These are phyloP conservation scores for Eupithecia pulchellata DNA, from an alignment of 2,888 invertebrate species.

Conservation along the genomic window DNA sequence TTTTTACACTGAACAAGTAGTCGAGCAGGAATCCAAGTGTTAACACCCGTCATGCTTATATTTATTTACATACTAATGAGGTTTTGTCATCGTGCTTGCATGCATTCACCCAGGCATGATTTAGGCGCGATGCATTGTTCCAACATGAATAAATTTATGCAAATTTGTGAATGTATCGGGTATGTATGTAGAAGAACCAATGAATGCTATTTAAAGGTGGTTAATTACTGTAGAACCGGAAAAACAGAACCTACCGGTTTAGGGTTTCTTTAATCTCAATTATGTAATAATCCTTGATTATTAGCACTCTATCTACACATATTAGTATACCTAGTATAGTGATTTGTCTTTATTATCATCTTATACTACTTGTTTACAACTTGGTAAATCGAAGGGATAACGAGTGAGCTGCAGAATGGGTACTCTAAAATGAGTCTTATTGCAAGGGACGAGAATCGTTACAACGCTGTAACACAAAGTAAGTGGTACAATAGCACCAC, in stretches of 20 bases:
- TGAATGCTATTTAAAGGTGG: neutral
- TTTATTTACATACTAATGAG: neutral
- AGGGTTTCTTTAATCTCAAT: neutral
- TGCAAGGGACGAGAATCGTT: too few species aligned
- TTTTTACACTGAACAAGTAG: too few species aligned
- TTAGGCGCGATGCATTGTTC: neutral
- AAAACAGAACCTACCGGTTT: too few species aligned
- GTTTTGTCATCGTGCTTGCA: neutral
- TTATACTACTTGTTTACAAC: too few species aligned
- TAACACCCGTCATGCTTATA: neutral
- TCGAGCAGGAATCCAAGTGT: neutral
- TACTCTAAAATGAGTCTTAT: too few species aligned
- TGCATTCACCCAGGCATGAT: neutral
- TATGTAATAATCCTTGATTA: neutral
- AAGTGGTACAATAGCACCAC: too few species aligned
- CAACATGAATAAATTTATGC: neutral
- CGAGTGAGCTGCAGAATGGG: too few species aligned
- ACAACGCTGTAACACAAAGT: too few species aligned
- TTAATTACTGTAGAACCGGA: neutral
- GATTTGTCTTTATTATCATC: too few species aligned
- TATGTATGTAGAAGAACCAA: neutral
- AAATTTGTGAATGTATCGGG: neutral
- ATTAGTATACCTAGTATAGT: too few species aligned
- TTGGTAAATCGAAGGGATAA: too few species aligned
- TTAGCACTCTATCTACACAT: too few species aligned